phyloP scores from a whole-genome alignment of 2,113 vertebrate genomes.

The Drymodes brunneopygia region DNA sequence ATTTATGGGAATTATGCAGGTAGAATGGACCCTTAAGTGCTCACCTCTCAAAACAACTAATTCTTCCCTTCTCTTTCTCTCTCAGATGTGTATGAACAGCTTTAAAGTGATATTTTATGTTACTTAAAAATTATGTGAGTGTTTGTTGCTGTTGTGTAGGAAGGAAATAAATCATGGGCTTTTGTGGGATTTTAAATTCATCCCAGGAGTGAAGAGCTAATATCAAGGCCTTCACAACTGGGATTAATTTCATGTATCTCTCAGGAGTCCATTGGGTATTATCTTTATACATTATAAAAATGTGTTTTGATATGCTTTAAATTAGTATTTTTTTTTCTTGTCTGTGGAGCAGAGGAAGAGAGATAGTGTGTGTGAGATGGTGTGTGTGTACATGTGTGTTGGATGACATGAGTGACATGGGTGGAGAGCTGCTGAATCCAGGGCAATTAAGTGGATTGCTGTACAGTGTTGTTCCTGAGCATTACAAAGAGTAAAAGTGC shows the following conservation, averaged over 20 bases:
- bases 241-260: conserved; percentile 78
- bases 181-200: conserved; percentile 78
- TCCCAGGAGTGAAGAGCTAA: conserved; percentile 75
- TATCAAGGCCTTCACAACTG: conserved; percentile 76
- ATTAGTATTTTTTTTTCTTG: conserved; percentile 70
- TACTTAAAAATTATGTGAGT: conserved; percentile 72
- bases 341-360: conserved; percentile 32
- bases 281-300: conserved; percentile 77
- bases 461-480: not conserved
- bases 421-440: not conserved
- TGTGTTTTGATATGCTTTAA: conserved; percentile 75
- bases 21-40: conserved; percentile 30
- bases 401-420: not conserved
- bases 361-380: not conserved
- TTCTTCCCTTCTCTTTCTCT: not conserved
- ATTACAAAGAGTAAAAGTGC: not conserved
- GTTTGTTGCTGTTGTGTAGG: conserved; percentile 75
- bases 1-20: conserved; percentile 8
- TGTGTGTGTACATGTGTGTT: not conserved
- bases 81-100: conserved; percentile 5
- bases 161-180: conserved; percentile 74
- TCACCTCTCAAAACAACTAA: conserved; percentile 30
- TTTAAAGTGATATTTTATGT: conserved; percentile 66
- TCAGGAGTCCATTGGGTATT: conserved; percentile 71
- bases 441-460: not conserved